These are phyloP conservation scores for Orchesellides sinensis DNA, from an alignment of 2,888 invertebrate genomes.

Conservation along the genomic window DNA sequence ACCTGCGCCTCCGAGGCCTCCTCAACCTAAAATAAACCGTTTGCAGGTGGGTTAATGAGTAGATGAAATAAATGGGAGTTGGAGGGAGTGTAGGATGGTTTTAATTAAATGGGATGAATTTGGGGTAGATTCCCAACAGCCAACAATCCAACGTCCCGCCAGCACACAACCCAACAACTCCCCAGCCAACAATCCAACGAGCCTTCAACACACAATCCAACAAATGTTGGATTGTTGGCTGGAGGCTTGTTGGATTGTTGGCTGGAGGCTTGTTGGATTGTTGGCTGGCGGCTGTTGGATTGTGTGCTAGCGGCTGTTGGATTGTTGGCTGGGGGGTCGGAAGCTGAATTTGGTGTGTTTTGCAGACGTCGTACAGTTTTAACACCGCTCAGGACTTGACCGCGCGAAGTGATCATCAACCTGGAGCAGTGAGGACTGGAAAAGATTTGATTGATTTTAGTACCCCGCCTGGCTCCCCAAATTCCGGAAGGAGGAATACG, in stretches of 20 bases:
- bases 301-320: too few relatives aligned
- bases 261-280: too few relatives aligned
- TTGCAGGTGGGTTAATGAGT: conserved; percentile 13
- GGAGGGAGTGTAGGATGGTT: neutral
- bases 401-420: neutral
- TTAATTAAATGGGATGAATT: neutral
- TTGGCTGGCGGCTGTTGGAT: too few relatives aligned
- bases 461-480: conserved; percentile 63
- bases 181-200: too few relatives aligned
- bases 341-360: neutral
- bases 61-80: neutral
- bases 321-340: too few relatives aligned
- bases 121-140: too few relatives aligned
- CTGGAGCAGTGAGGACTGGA: neutral
- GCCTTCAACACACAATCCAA: too few relatives aligned
- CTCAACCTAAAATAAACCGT: conserved; percentile 64
- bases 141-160: too few relatives aligned
- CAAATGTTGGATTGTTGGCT: too few relatives aligned
- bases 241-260: too few relatives aligned
- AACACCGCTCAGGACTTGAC: conserved; percentile 55
- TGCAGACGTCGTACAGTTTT: conserved; percentile 69
- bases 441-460: conserved; percentile 70
- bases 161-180: too few relatives aligned
- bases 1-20: conserved; percentile 73
- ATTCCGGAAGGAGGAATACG: conserved; percentile 34